Base-by-base conservation (phyloP, 2,113 vertebrate species). In the Crypturellus undulatus region DNA sequence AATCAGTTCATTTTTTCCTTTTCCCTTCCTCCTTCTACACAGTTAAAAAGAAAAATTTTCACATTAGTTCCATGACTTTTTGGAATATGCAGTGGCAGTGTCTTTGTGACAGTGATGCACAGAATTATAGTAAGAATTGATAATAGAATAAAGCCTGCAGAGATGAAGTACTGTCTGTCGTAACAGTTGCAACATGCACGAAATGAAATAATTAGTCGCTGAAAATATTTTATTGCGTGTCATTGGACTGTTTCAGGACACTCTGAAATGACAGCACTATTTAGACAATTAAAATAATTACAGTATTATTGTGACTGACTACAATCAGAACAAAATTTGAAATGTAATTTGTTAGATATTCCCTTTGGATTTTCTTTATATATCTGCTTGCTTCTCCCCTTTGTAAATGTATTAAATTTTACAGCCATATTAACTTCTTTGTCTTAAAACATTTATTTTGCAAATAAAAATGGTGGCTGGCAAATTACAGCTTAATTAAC, bases 391-490 rank as follows among this genome's bases (percentile, higher is more conserved):
- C 30, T 78, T 89, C 62, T 86, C 86, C 43, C 36, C 32, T 94
- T 89, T 90, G 91, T 94, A 96, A 92, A 96, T 92, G 92, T 24
- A 43, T 71, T 81, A 80, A 78, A 82, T 84, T 95, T 91, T 80
- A 95, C n/a, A 84, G 51, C 56, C 76, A 1, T 10, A 68, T 86
- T 95, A 92, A 78, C 64, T 87, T 94, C 12, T 4, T 14, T 4
- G 54, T 24, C 40, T 94, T 83, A 43, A 52, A 78, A 90, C 45
- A 76, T 95, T 94, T 93, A 86, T 79, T 93, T 40, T 78, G 76
- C 1, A 38, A 38, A n/a, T n/a, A n/a, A 0, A 92, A 2, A 4
- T 42, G 26, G 26, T 70, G n/a, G 71, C 80, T 73, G n/a, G 6
- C 6, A 26, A 54, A 42, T 47, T 78, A 38, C 34, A 88, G 60